These are phyloP conservation scores for Grantiella picta DNA, from an alignment of 2,113 vertebrate genomes.

Conservation along the genomic window DNA sequence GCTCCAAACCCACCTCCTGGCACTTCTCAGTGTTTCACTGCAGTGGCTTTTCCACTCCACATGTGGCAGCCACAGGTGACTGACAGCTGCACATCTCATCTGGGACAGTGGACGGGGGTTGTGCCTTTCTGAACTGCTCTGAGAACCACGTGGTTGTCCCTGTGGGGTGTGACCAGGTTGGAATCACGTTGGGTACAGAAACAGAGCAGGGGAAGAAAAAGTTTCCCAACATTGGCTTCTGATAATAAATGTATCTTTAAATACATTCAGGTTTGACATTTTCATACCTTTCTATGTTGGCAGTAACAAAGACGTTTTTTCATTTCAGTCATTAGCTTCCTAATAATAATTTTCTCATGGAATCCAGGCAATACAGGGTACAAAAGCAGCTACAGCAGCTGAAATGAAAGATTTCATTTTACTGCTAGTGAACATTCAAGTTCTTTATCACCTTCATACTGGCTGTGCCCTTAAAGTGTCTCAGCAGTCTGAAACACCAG, in stretches of 20 bases:
- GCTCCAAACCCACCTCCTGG: accelerated
- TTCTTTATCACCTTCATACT: not conserved
- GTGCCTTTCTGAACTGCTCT: not conserved
- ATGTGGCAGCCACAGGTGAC: accelerated
- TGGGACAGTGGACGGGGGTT: accelerated
- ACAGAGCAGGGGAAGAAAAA: not conserved
- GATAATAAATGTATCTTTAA: not conserved
- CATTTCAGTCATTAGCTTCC: accelerated
- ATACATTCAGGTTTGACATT: not conserved
- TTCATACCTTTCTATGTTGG: accelerated
- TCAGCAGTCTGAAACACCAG: not conserved
- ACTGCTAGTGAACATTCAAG: too few species aligned
- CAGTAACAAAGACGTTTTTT: not conserved
- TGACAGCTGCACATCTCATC: accelerated
- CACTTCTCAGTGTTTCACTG: accelerated
- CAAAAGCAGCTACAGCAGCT: not conserved
- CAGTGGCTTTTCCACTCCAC: accelerated
- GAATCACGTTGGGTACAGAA: accelerated
- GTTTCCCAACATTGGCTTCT: not conserved
- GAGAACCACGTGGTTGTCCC: accelerated
- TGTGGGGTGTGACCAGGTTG: accelerated
- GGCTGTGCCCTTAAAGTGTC: not conserved
- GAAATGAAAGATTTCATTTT: not conserved
- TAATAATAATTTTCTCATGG: not conserved
- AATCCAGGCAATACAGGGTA: not conserved